Percentiles rank a stretch among this genome's conserved stretches.
These are phyloP conservation scores for Cryptocheilus praepositus DNA, from an alignment of 2,888 invertebrate genomes.

Conservation along the genomic window DNA sequence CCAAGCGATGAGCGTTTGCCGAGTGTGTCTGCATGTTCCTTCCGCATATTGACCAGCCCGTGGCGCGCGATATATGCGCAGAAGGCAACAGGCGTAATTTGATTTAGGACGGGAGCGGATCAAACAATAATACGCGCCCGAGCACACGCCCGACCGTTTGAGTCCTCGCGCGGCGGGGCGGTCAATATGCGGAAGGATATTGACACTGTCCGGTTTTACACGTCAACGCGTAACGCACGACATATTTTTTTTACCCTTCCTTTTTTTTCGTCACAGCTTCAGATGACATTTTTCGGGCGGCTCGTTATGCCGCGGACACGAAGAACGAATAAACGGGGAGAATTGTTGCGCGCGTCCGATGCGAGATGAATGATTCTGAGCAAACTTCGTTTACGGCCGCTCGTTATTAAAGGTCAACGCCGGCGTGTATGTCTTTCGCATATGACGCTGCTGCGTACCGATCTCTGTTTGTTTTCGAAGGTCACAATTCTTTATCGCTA, in stretches of 20 bases:
- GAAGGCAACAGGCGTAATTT: conserved; percentile 28
- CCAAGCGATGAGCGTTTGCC: no score
- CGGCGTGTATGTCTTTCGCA: conserved; percentile 15
- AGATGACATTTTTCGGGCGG: no score
- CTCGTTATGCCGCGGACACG: no score
- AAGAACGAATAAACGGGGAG: no score
- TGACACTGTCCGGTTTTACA: no score
- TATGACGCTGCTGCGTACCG: neutral
- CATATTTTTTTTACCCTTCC: conserved; percentile 5
- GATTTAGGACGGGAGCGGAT: conserved; percentile 28
- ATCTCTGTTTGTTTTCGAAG: conserved; percentile 19
- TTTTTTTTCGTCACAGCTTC: no score
- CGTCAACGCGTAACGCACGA: no score
- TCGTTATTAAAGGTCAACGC: conserved; percentile 1
- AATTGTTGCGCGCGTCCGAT: no score
- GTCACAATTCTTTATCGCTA: neutral
- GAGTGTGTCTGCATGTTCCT: no score
- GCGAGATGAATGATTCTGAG: neutral
- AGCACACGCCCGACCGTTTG: conserved; percentile 11
- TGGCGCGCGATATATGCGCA: neutral
- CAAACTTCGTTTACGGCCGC: neutral
- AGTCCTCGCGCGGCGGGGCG: no score
- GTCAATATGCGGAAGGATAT: no score
- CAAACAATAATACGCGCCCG: conserved; percentile 29
- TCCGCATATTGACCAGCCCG: no score